Evolutionary conservation across 2,797 vertebrate species (phyloP), one percentile per base, ranked within the genome.

Genomic region (Poeciliopsis paucimaculata): DNA sequence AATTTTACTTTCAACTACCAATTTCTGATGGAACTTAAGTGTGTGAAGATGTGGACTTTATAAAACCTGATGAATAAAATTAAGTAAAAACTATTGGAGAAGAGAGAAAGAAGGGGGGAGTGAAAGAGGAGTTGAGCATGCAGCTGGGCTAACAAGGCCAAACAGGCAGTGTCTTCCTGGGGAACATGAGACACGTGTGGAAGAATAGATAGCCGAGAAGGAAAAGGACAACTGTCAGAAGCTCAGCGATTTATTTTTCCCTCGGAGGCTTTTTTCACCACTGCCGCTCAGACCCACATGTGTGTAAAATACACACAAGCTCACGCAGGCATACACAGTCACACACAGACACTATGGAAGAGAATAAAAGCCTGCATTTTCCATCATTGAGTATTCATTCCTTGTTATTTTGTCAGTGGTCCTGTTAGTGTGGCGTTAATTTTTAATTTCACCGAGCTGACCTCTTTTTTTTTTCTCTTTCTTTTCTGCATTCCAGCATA

Each of bases 401-500:
- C 82, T 78, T 90, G 87, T 93, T 92, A 89, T 90, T 94, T 94
- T 88, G 91, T 92, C 89, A 86, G 90, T 81, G 83, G 87, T 91
- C 87, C 89, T 92, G 88, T 93, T 91, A 90, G 79, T 89, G 89
- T 87, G 81, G 80, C 90, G 87, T 95, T 93, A 95, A 94, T 94
- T 72, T 94, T 94, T 93, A 85, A 93, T 93, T 94, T 90, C 85
- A 88, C 86, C 80, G 77, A 89, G 81, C 89, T 93, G 90, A 94
- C 91, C 92, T 88, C 89, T 91, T 91, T 87, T 92, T 79, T 77
- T 75, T 47, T 72, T 86, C n/a, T 57, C 41, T 82, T 75, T 88
- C 57, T 73, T 88, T 95, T 97, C 95, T 86, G 95, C 96, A 91
- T 96, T 93, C 79, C 94, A 99, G 98, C 98, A 85, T 99, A 99